Evolutionary conservation across 2,797 vertebrate species (phyloP), one percentile per base, ranked within the genome.

Genomic region (Tiaroga cobitis): DNA sequence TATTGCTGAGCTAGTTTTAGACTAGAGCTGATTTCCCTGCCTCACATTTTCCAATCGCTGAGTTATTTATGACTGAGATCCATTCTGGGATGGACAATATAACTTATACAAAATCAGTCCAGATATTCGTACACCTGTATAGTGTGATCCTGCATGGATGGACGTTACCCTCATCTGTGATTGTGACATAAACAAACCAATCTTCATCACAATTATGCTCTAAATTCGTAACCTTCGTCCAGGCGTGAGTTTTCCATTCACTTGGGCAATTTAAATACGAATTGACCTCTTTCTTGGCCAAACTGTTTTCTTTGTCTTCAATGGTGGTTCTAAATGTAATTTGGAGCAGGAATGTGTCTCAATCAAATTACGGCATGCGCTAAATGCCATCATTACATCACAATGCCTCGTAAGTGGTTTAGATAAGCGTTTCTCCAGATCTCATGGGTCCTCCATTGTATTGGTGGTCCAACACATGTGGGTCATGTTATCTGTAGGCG

Each of bases 401-500:
- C 72, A 85, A 73, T 84, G 54, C 32, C 21, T 65, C 46, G 1
- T 79, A 68, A 73, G n/a, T 73, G 81, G 72, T 79, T 86, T 85
- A 73, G 37, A 84, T 49, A 9, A 43, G 68, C 68, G 9, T 85
- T 77, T 56, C 70, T 77, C 51, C 3, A 67, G 43, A 86, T 32
- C 69, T 84, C 39, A 26, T 26, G 24, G 68, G 63, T 21, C 37
- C 75, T 26, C 18, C 0, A 2, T 41, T 75, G 68, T 39, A 32
- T 46, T 51, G 37, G n/a, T 32, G 7, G 74, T 68, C 32, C 32
- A 29, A 49, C 56, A 73, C 76, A 73, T 72, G n/a, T 49, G 32
- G 32, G 43, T 29, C 34, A 43, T 84, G 41, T 76, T 90, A 89
- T 91, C 87, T 69, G 61, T 79, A 85, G 70, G 80, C 49, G 34